Percentiles rank a stretch among this genome's conserved stretches.
phyloP scores from a whole-genome alignment of 2,797 vertebrate species.

The Chelon labrosus region DNA sequence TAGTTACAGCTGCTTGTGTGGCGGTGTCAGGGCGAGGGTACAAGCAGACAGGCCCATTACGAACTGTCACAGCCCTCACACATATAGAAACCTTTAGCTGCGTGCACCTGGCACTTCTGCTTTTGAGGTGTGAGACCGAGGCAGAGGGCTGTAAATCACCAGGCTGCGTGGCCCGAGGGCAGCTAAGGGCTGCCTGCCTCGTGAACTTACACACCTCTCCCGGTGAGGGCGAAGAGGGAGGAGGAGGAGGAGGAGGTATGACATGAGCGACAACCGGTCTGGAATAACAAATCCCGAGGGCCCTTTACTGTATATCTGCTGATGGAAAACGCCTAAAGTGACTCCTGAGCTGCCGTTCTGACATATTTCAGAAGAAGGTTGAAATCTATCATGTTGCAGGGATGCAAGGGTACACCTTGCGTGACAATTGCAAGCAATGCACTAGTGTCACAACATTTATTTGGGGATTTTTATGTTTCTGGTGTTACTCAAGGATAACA shows the following conservation, averaged over 20 bases:
- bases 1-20: background rate
- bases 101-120: conserved; percentile 56
- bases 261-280: conserved; percentile 24
- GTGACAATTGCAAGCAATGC: background rate
- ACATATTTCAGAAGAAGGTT: conserved; percentile 6
- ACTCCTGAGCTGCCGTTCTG: conserved; percentile 13
- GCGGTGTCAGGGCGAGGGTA: conserved; percentile 4
- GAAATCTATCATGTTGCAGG: background rate
- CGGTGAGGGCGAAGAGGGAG: conserved; percentile 10
- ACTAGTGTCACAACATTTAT: background rate
- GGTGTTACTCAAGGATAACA: background rate
- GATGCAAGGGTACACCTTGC: background rate
- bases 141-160: conserved; percentile 60
- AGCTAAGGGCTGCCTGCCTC: conserved; percentile 28
- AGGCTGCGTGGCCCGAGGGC: conserved; percentile 44
- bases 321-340: conserved; percentile 18
- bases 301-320: conserved; percentile 15
- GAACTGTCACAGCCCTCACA: conserved; percentile 8
- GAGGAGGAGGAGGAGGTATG: conserved; percentile 4
- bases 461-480: background rate
- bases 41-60: conserved; percentile 11
- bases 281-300: conserved; percentile 36
- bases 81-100: conserved; percentile 28
- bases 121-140: conserved; percentile 41
- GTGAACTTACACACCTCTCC: conserved; percentile 43